Percentiles rank a stretch among this genome's conserved stretches.
phyloP scores from a whole-genome alignment of 2,113 vertebrate genomes.

The Hystrix brachyura region DNA sequence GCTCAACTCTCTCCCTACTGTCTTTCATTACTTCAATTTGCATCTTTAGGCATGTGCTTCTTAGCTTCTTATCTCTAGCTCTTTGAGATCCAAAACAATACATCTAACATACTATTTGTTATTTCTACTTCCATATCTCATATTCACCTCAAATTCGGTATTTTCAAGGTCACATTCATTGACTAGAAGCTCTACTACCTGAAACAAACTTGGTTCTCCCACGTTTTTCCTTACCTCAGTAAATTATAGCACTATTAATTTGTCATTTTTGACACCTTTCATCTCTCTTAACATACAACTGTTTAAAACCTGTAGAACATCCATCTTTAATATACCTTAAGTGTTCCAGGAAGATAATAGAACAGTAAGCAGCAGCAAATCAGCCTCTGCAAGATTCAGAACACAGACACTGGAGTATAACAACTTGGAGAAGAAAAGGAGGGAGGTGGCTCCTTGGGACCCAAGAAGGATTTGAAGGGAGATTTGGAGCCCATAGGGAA shows the following conservation, averaged over 20 bases:
- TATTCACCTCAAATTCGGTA: background rate
- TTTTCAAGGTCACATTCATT: conserved; percentile 50
- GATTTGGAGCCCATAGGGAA: background rate
- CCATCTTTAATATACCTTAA: conserved; percentile 8
- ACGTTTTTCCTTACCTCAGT: background rate
- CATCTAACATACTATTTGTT: background rate
- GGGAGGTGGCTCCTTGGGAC: background rate
- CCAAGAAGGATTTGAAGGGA: background rate
- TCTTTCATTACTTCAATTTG: conserved; percentile 5
- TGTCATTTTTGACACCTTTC: background rate
- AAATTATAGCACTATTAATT: conserved; percentile 8
- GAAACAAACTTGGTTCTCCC: background rate
- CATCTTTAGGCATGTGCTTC: background rate
- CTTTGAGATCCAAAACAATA: conserved; percentile 3
- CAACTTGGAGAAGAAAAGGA: background rate
- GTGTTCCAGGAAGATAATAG: background rate
- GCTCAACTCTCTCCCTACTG: background rate
- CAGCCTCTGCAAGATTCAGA: background rate
- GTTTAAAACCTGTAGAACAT: background rate
- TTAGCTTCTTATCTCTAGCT: background rate
- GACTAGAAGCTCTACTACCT: background rate
- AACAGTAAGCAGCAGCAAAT: background rate
- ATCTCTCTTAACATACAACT: background rate
- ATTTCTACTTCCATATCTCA: background rate
- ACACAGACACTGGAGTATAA: background rate